These are phyloP conservation scores for Arizona elegans DNA, from an alignment of 2,113 vertebrate genomes.

Conservation along the genomic window DNA sequence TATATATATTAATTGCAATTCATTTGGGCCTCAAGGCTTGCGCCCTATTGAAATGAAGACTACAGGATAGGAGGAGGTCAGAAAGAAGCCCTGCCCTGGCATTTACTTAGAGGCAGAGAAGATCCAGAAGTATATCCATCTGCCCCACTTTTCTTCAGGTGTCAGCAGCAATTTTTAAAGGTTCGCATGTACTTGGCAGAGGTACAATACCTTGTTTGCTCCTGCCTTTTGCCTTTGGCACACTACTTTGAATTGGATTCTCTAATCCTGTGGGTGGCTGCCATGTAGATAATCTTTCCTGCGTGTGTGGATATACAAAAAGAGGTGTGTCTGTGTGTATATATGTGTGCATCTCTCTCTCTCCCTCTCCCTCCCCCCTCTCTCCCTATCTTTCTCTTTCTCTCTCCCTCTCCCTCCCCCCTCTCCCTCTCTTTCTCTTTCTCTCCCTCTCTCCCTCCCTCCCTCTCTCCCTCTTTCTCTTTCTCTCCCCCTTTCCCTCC, in stretches of 20 bases:
- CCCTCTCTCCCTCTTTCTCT: no score
- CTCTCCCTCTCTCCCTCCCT: fast-evolving
- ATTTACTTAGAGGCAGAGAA: not conserved
- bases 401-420: fast-evolving
- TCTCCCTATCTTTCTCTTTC: no score
- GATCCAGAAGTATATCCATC: not conserved
- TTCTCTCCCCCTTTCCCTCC: no score
- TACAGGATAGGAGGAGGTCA: not conserved
- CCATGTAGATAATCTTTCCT: not conserved
- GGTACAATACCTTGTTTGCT: not conserved
- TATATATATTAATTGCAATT: not conserved
- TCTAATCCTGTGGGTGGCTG: conserved; percentile 1
- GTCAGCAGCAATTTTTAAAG: not conserved
- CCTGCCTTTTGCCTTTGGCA: conserved; percentile 2
- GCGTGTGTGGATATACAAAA: not conserved
- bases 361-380: no score
- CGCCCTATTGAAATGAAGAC: not conserved
- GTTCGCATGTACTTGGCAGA: not conserved
- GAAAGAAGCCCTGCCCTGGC: not conserved
- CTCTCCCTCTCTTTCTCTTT: no score
- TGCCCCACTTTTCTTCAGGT: not conserved
- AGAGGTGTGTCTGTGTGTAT: not conserved
- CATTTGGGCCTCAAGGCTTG: not conserved
- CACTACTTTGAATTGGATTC: not conserved
- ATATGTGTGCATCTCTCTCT: not conserved